Evolutionary conservation across 2,888 invertebrate genomes (phyloP).

Genomic region (Cosmopolites sordidus): DNA sequence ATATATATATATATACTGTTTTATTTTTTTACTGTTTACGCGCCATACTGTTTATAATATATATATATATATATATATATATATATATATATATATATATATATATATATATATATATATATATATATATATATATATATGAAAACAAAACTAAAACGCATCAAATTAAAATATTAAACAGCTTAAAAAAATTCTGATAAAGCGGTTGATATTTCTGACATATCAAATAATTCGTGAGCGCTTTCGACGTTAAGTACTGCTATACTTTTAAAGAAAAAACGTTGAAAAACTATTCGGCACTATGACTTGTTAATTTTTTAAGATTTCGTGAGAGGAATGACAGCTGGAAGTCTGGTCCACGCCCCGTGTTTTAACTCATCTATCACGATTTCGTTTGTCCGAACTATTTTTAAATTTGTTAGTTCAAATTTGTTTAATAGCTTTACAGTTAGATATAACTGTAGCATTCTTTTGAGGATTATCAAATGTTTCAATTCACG

Average conservation of each 20-base stretch:
- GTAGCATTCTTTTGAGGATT: constrained; percentile 4
- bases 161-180: too few relatives aligned
- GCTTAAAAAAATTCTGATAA: too few relatives aligned
- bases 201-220: neutral
- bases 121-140: too few relatives aligned
- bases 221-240: constrained; percentile 6
- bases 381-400: constrained; percentile 11
- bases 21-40: too few relatives aligned
- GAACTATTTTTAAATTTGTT: constrained; percentile 6
- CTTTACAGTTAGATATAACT: constrained; percentile 9
- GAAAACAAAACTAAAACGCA: too few relatives aligned
- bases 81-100: too few relatives aligned
- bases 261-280: constrained; percentile 6
- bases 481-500: too few relatives aligned
- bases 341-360: constrained; percentile 9
- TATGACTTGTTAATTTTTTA: constrained; percentile 10
- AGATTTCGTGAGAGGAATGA: constrained; percentile 10
- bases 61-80: too few relatives aligned
- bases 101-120: too few relatives aligned
- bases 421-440: too few relatives aligned
- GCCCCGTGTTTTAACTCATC: constrained; percentile 13
- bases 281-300: constrained; percentile 5
- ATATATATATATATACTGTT: too few relatives aligned
- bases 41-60: too few relatives aligned
- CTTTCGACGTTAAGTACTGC: constrained; percentile 4